Conservation (phyloP, 2,888 invertebrate genomes). For the Zaprionus obscuricornis region DNA sequence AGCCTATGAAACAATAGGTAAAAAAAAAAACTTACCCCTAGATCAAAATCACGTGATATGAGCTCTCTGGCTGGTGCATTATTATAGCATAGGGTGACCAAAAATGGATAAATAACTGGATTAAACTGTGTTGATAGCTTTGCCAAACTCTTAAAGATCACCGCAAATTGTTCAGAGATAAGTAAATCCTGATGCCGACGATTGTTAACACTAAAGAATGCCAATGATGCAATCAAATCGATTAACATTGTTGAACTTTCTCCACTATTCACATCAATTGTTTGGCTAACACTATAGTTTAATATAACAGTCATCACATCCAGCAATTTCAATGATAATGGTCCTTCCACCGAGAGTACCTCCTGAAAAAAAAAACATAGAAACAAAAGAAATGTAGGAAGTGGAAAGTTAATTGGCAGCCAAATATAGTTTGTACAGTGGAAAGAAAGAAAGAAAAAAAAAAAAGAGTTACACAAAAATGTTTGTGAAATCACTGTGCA, state of each 20-base stretch:
- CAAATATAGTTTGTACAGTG: slow-evolving; percentile 11
- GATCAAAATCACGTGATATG: slow-evolving; percentile 82
- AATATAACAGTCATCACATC: slow-evolving; percentile 82
- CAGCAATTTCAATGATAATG: slow-evolving; percentile 79
- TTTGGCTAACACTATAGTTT: slow-evolving; percentile 77
- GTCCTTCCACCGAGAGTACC: slow-evolving; percentile 80
- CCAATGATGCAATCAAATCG: slow-evolving; percentile 83
- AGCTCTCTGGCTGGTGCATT: slow-evolving; percentile 81
- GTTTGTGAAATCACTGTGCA: slow-evolving; percentile 62
- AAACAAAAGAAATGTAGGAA: not conserved
- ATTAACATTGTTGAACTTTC: slow-evolving; percentile 83
- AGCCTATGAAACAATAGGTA: not conserved
- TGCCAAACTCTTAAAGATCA: slow-evolving; percentile 82
- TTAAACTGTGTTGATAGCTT: slow-evolving; percentile 82
- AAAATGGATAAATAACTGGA: slow-evolving; percentile 83
- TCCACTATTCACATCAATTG: slow-evolving; percentile 71
- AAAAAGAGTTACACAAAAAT: slow-evolving; percentile 30
- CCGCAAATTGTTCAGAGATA: slow-evolving; percentile 81
- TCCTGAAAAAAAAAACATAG: slow-evolving; percentile 68
- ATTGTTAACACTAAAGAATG: slow-evolving; percentile 83
- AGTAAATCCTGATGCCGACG: slow-evolving; percentile 82
- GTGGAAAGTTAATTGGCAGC: slow-evolving; percentile 62
- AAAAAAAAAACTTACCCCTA: slow-evolving; percentile 76
- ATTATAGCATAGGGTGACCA: slow-evolving; percentile 82
- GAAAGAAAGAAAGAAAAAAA: slow-evolving; percentile 13